These are phyloP conservation scores for Hippocampus abdominalis DNA, from an alignment of 2,113 vertebrate genomes.

Conservation along the genomic window DNA sequence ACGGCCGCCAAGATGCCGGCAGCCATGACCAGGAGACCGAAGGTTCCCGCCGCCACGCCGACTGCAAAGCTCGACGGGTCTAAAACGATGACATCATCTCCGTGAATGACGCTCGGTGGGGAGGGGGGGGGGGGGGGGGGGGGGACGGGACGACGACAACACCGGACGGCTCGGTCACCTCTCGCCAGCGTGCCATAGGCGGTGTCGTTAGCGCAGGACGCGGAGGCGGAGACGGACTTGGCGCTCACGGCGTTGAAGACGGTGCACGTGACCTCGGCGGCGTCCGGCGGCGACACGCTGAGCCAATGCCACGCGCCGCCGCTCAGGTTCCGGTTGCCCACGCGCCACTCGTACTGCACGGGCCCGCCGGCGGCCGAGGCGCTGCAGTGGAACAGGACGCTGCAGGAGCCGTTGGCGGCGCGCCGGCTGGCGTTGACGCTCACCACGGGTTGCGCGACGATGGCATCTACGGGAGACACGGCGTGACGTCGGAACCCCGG, in stretches of 20 bases:
- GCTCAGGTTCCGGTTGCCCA: not conserved
- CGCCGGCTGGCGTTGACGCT: not conserved
- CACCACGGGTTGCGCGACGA: not conserved
- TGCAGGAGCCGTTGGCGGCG: not conserved
- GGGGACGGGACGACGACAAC: rapidly evolving
- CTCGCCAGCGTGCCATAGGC: not conserved
- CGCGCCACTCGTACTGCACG: not conserved
- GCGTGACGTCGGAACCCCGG: not conserved
- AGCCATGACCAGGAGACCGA: not conserved
- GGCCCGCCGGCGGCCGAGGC: not conserved
- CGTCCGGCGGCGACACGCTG: not conserved
- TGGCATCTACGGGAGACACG: not conserved
- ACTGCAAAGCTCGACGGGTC: not conserved
- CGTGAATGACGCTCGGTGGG: not conserved
- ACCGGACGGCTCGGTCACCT: not conserved
- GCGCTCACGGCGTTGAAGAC: not conserved
- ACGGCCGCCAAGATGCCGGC: not conserved
- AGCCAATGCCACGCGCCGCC: not conserved
- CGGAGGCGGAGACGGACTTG: not conserved
- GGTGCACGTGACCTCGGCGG: not conserved
- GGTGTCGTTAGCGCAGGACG: not conserved
- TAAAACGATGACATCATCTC: not conserved
- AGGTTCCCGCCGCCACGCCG: not conserved
- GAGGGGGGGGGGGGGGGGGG: too few species aligned
- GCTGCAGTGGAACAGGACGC: not conserved